Conservation (phyloP, 2,888 invertebrate species). For the Heliconius ethilla region DNA sequence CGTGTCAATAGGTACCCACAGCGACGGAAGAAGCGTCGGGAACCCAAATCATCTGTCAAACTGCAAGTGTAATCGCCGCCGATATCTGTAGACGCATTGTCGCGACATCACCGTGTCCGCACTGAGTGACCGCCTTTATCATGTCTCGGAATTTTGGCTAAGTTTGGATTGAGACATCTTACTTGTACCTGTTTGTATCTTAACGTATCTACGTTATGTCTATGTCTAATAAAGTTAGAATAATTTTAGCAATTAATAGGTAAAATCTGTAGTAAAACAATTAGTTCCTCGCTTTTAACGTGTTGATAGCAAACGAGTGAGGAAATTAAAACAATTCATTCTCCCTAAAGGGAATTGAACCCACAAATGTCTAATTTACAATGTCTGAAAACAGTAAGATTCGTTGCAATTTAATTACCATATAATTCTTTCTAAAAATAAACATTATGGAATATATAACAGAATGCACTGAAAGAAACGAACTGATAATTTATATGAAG, state of each 20-base stretch:
- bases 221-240: neutral
- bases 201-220: neutral
- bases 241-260: neutral
- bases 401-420: neutral
- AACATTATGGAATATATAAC: neutral
- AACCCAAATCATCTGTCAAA: constrained; percentile 81
- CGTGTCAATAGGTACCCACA: constrained; percentile 61
- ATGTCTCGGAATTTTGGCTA: constrained; percentile 49
- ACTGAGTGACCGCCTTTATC: constrained; percentile 56
- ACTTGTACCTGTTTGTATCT: constrained; percentile 3
- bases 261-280: neutral
- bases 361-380: neutral
- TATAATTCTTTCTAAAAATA: neutral
- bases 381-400: too few relatives aligned
- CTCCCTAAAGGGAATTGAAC: neutral
- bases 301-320: too few relatives aligned
- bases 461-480: too few relatives aligned
- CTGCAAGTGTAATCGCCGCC: constrained; percentile 64
- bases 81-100: constrained; percentile 75
- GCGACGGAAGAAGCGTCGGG: constrained; percentile 65
- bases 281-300: too few relatives aligned
- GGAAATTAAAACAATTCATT: too few relatives aligned
- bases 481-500: neutral
- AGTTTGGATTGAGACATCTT: constrained; percentile 50
- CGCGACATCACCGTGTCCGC: constrained; percentile 57